Conservation (phyloP, 2,888 invertebrate species). For the Abrostola tripartita region DNA sequence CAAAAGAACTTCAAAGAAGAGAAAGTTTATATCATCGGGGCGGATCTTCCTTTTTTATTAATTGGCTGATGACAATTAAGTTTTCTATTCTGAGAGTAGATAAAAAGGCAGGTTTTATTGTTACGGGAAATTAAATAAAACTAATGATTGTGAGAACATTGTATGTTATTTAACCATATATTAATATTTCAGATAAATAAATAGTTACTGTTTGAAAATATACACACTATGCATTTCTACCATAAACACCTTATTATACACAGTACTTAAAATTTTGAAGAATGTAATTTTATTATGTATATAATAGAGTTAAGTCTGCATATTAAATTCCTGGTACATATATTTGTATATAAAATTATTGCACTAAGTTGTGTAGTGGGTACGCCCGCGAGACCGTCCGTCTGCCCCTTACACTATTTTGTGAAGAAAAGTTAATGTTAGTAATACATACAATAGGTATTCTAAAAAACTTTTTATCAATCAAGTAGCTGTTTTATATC, state of each 20-base stretch:
- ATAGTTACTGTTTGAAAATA: constrained; percentile 75
- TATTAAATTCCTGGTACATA: constrained; percentile 59
- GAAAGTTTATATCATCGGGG: too few species aligned
- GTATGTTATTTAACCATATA: constrained; percentile 78
- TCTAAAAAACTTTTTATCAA: constrained; percentile 46
- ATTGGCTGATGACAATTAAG: too few species aligned
- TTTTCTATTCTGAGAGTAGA: too few species aligned
- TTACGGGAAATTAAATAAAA: constrained; percentile 48
- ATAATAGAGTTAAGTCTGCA: constrained; percentile 49
- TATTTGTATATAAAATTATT: constrained; percentile 64
- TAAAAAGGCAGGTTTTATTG: too few species aligned
- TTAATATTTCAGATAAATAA: constrained; percentile 83
- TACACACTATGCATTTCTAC: constrained; percentile 67
- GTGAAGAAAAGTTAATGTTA: constrained; percentile 52
- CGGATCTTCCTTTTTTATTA: too few species aligned
- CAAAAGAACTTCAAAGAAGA: too few species aligned
- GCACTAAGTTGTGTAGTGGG: constrained; percentile 56
- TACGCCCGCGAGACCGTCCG: constrained; percentile 11
- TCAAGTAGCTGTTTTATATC: constrained; percentile 61
- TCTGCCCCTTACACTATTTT: constrained; percentile 44
- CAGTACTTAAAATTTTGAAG: constrained; percentile 68
- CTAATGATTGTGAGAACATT: constrained; percentile 69
- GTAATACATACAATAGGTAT: constrained; percentile 43
- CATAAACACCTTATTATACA: constrained; percentile 74
- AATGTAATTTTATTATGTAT: constrained; percentile 43